phyloP scores from a whole-genome alignment of 2,888 invertebrate species.

The Diploptera punctata region DNA sequence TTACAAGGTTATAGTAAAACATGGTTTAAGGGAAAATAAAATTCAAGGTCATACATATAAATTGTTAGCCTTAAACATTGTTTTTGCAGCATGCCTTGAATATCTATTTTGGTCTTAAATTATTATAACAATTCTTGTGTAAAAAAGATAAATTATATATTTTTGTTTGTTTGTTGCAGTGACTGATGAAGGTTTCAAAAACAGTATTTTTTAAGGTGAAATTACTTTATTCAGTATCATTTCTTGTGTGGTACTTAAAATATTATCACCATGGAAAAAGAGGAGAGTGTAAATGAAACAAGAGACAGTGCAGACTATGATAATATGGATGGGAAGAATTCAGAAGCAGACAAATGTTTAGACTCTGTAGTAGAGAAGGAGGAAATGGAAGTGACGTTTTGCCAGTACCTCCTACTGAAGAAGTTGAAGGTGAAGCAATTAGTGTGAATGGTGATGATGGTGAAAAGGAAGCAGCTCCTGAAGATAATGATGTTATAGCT shows the following conservation, averaged over 20 bases:
- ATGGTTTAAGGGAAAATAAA: no score
- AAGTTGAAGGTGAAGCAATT: neutral
- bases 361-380: neutral
- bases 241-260: conserved; percentile 6
- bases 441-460: no score
- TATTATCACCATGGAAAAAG: conserved; percentile 27
- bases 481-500: no score
- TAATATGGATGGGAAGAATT: conserved; percentile 56
- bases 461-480: no score
- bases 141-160: no score
- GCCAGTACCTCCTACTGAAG: neutral
- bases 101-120: no score
- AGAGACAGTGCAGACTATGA: conserved; percentile 40
- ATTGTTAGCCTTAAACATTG: no score
- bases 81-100: no score
- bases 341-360: conserved; percentile 48
- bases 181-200: neutral
- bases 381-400: neutral
- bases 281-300: conserved; percentile 33
- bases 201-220: conserved; percentile 13
- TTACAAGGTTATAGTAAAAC: no score
- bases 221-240: neutral
- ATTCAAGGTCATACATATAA: no score
- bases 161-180: neutral
- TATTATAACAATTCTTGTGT: no score